Percentiles rank a stretch among this genome's conserved stretches.
phyloP scores from a whole-genome alignment of 2,113 vertebrate genomes.

The Campylomormyrus tamandua region DNA sequence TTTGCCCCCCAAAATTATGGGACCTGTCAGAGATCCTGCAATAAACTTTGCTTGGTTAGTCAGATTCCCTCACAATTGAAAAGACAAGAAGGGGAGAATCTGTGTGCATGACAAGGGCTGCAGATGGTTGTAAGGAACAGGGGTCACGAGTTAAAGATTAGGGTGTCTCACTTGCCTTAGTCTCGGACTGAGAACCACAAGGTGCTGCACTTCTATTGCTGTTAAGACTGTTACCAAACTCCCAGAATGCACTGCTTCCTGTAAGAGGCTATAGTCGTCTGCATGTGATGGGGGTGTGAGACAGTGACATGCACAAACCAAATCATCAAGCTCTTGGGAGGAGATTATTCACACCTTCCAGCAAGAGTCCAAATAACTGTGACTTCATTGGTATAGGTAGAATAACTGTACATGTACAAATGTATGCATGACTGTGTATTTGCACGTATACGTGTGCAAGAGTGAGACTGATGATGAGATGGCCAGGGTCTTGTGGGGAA shows the following conservation, averaged over 20 bases:
- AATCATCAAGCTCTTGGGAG: background rate
- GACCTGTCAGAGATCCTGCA: background rate
- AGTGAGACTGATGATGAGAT: slow-evolving; percentile 34
- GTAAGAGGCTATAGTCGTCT: background rate
- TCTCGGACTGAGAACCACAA: background rate
- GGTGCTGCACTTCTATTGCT: background rate
- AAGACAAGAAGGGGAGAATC: background rate
- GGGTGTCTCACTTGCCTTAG: background rate
- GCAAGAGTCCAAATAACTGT: background rate
- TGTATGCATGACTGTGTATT: background rate
- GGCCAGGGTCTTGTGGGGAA: slow-evolving; percentile 3
- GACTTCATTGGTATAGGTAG: background rate
- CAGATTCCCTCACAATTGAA: background rate
- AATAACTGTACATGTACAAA: slow-evolving; percentile 2
- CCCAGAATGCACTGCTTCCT: background rate
- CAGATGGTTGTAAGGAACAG: background rate
- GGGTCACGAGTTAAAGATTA: background rate
- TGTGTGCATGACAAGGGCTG: slow-evolving; percentile 23
- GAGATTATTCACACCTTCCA: background rate
- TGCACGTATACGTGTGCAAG: slow-evolving; percentile 14
- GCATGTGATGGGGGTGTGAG: background rate
- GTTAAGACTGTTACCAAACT: background rate
- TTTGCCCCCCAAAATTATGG: background rate
- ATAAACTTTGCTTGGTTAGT: background rate
- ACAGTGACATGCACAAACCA: slow-evolving; percentile 5